A percentile compares a stretch with the other conserved stretches of the same genome.
Evolutionary conservation across 2,113 vertebrate genomes (phyloP).

Genomic region (Lontra canadensis): DNA sequence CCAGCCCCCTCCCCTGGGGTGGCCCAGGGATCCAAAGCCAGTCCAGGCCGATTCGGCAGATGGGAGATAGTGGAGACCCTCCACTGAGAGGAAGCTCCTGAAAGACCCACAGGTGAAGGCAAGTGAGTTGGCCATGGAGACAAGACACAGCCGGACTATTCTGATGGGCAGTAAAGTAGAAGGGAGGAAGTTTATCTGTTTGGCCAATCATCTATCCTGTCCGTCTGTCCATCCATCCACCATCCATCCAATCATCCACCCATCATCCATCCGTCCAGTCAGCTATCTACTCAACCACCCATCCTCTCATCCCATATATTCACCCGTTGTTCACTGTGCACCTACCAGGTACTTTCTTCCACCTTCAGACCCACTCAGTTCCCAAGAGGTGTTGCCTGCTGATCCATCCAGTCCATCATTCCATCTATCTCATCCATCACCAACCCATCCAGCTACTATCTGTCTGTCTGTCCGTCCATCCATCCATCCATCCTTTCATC

Average conservation of each 20-base stretch:
- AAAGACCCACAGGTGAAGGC: neutral
- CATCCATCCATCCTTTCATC: neutral
- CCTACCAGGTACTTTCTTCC: neutral
- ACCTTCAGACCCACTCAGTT: neutral
- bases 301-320: neutral
- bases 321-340: neutral
- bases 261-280: neutral
- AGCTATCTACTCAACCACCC: accelerated
- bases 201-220: neutral
- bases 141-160: accelerated
- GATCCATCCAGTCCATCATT: neutral
- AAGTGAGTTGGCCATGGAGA: neutral
- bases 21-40: neutral
- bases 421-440: too few species aligned
- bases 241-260: neutral
- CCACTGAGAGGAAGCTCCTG: neutral
- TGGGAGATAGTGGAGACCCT: neutral
- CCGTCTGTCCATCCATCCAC: accelerated
- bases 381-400: neutral
- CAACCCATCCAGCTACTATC: neutral
- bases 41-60: neutral
- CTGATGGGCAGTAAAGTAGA: neutral
- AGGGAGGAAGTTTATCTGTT: neutral
- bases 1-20: neutral
- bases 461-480: too few species aligned